phyloP scores from a whole-genome alignment of 92 coral and sea anemone genomes.

The Siderastrea siderea region DNA sequence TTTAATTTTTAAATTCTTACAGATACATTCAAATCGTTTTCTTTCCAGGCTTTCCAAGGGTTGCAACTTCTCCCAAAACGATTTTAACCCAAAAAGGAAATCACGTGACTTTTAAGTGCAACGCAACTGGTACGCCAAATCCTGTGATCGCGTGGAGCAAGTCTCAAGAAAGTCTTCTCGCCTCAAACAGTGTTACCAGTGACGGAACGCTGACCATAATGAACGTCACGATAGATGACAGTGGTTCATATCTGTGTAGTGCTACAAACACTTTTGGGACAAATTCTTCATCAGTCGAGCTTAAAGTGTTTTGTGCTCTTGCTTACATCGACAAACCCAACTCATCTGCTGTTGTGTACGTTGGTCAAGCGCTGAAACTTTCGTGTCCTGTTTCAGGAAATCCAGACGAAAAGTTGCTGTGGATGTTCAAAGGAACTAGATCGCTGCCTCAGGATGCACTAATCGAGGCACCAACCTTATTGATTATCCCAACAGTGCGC shows the following conservation, averaged over 20 bases:
- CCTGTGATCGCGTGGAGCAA: conserved; percentile 14
- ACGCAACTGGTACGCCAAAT: background rate
- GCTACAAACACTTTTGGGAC: conserved; percentile 41
- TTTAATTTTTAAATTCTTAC: background rate
- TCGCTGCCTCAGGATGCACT: background rate
- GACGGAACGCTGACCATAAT: conserved; percentile 10
- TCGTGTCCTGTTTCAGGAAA: background rate
- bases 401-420: background rate
- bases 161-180: conserved; percentile 2
- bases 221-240: conserved; percentile 15
- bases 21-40: background rate
- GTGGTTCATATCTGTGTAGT: conserved; percentile 36
- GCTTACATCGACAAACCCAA: background rate
- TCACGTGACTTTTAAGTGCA: background rate
- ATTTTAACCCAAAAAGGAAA: background rate
- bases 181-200: conserved; percentile 4
- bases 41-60: background rate
- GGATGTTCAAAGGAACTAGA: conserved; percentile 1
- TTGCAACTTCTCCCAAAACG: background rate
- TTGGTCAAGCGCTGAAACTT: background rate
- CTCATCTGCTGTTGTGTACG: background rate
- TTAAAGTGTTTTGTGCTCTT: background rate
- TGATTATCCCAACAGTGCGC: background rate
- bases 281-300: background rate
- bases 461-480: background rate